A percentile compares a stretch with the other conserved stretches of the same genome.
phyloP scores from a whole-genome alignment of 2,797 vertebrate species.

The Dipus sagitta region DNA sequence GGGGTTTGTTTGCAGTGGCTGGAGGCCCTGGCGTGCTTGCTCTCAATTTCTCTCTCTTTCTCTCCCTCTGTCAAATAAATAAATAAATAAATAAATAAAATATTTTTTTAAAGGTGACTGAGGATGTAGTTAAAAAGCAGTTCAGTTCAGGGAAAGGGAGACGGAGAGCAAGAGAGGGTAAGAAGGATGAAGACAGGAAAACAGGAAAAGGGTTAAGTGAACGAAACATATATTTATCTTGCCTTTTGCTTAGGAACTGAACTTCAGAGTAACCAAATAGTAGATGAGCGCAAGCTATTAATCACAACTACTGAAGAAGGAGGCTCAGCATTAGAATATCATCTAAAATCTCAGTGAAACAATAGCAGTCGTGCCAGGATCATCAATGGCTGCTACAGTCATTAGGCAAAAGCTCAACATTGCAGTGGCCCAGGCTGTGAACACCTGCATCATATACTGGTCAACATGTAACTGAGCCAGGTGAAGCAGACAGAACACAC shows the following conservation, averaged over 20 bases:
- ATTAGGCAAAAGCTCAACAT: neutral
- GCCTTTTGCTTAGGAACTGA: slow-evolving; percentile 8
- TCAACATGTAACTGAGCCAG: neutral
- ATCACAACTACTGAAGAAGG: slow-evolving; percentile 20
- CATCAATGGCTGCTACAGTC: neutral
- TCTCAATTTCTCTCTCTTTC: no score
- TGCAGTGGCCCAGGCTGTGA: neutral
- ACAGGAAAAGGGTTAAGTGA: neutral
- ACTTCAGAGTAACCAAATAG: slow-evolving; percentile 2
- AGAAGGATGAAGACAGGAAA: no score
- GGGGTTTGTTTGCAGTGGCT: no score
- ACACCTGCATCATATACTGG: neutral
- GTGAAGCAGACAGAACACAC: neutral
- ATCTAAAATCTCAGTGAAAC: slow-evolving; percentile 32
- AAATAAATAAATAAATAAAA: no score
- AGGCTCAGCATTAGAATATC: slow-evolving; percentile 27
- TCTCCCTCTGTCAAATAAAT: no score
- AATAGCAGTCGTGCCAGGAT: neutral
- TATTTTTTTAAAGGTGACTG: neutral
- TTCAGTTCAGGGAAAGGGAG: neutral
- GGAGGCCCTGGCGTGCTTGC: no score
- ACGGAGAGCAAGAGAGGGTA: no score
- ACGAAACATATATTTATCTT: slow-evolving; percentile 8
- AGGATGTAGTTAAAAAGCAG: neutral
- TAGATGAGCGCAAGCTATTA: slow-evolving; percentile 40